phyloP scores from a whole-genome alignment of 2,113 vertebrate species.

The Oncorhynchus nerka region DNA sequence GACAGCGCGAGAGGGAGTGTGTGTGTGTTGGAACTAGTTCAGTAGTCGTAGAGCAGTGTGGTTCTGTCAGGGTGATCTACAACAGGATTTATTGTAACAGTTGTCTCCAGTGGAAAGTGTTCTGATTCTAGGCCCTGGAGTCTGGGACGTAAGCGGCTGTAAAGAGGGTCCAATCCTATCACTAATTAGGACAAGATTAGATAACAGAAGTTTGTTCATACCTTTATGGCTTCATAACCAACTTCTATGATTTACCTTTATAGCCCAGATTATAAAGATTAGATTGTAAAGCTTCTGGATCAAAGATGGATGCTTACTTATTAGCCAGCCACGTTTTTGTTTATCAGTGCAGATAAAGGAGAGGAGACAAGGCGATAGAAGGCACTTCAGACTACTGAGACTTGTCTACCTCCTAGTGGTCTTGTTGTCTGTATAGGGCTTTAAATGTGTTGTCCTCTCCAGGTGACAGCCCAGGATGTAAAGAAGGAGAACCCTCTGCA shows the following conservation, averaged over 20 bases:
- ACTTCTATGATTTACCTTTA: too few relatives aligned
- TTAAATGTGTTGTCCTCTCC: background rate
- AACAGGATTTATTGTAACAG: slow-evolving; percentile 29
- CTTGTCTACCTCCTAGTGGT: background rate
- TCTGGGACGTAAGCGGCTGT: too few relatives aligned
- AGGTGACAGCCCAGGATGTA: slow-evolving; percentile 97
- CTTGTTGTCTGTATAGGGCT: background rate
- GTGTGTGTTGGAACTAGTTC: slow-evolving; percentile 8
- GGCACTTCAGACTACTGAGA: background rate
- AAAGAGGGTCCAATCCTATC: background rate
- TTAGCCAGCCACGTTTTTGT: too few relatives aligned
- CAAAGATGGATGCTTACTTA: too few relatives aligned
- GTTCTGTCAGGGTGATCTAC: slow-evolving; percentile 6
- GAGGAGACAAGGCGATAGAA: background rate
- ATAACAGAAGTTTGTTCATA: too few relatives aligned
- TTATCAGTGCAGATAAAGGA: too few relatives aligned
- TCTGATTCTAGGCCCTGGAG: background rate
- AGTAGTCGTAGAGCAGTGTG: background rate
- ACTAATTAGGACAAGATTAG: background rate
- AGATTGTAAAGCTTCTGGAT: too few relatives aligned
- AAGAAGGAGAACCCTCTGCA: slow-evolving; percentile 96
- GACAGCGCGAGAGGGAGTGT: background rate
- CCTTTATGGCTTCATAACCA: too few relatives aligned
- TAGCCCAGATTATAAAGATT: too few relatives aligned
- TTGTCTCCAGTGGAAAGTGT: slow-evolving; percentile 23